These are phyloP conservation scores for Sarcophaga bullata DNA, from an alignment of 1,140 invertebrate genomes.

Conservation along the genomic window DNA sequence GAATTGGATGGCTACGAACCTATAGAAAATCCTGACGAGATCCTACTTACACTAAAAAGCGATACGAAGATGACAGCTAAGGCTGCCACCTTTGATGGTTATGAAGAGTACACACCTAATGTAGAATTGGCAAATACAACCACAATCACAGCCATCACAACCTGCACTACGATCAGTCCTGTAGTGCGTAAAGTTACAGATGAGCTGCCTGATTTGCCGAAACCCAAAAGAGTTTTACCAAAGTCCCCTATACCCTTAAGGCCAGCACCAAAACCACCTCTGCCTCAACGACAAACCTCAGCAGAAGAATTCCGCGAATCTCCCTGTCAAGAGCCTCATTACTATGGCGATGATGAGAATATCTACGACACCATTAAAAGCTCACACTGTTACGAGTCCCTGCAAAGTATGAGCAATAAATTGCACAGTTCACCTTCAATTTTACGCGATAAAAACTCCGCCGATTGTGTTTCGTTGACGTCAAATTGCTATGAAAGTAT, in stretches of 20 bases:
- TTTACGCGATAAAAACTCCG: conserved; percentile 7
- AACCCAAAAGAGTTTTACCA: conserved; percentile 57
- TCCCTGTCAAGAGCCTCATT: conserved; percentile 43
- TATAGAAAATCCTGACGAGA: conserved; percentile 51
- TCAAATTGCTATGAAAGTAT: conserved; percentile 73
- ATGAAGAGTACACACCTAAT: background rate
- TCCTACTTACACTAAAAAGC: conserved; percentile 29
- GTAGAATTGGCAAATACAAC: background rate
- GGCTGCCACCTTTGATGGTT: background rate
- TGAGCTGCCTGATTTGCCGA: conserved; percentile 57
- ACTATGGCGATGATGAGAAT: conserved; percentile 65
- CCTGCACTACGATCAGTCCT: background rate
- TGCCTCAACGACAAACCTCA: background rate
- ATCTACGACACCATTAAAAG: conserved; percentile 72
- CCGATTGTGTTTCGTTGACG: conserved; percentile 61
- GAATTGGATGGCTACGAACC: conserved; percentile 59
- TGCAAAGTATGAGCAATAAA: conserved; percentile 44
- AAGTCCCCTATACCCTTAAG: conserved; percentile 50
- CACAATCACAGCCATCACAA: background rate
- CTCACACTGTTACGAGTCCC: conserved; percentile 56
- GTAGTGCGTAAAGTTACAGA: conserved; percentile 56
- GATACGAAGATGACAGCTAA: background rate
- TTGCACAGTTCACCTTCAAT: conserved; percentile 11
- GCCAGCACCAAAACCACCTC: conserved; percentile 43
- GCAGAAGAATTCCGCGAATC: background rate